Conservation (phyloP, 2,113 vertebrate genomes). For the Pheucticus melanocephalus region DNA sequence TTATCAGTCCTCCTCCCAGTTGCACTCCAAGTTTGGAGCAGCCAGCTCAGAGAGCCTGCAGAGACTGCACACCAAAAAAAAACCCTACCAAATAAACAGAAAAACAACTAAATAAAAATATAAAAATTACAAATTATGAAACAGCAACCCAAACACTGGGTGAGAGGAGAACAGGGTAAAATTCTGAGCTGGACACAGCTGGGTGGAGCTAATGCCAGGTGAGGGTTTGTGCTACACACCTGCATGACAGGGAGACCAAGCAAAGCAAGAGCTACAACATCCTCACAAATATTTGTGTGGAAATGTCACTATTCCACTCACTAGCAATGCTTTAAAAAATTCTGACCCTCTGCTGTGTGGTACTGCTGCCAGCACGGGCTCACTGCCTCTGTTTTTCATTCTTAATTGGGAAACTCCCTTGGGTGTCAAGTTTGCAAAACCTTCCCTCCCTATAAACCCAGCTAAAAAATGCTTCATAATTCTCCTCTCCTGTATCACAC, state of each 20-base stretch:
- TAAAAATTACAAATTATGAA: background rate
- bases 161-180: background rate
- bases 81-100: background rate
- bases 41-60: background rate
- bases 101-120: background rate
- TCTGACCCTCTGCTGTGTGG: rapidly evolving
- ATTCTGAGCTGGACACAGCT: background rate
- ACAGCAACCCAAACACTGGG: rapidly evolving
- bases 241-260: background rate
- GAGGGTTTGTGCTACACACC: background rate
- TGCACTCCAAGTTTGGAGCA: background rate
- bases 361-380: background rate
- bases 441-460: background rate
- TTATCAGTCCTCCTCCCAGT: background rate
- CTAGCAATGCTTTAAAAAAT: background rate
- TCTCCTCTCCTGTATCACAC: background rate
- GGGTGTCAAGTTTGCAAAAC: background rate
- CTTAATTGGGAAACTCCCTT: background rate
- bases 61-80: background rate
- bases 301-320: background rate
- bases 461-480: background rate
- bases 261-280: background rate
- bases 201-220: background rate
- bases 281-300: background rate
- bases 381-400: background rate